Base-by-base conservation (phyloP, 1,140 invertebrate genomes). In the Drosophila ananassae region DNA sequence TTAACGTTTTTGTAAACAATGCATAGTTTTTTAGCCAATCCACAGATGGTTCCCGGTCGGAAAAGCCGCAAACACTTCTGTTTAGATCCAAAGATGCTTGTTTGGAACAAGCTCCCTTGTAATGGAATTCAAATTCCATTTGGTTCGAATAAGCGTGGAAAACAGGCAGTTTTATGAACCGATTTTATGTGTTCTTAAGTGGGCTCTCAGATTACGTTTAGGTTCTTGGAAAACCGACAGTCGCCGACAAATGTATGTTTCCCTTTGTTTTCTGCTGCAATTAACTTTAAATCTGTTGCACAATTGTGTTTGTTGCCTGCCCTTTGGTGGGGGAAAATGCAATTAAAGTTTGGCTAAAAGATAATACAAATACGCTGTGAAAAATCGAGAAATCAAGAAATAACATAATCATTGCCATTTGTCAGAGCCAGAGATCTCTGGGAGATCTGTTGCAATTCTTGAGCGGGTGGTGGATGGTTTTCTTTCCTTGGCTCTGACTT, bases 391-490 rank as follows among this genome's bases (percentile, higher is more conserved):
- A 55, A 58, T 48, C 48, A 64, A 74, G 63, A 71, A 55, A 55
- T 69, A 64, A 64, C 59, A 57, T 74, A 73, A 74, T 74, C 37
- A 74, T 63, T 63, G 52, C 69, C 37, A 73, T 73, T 73, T 73
- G 21, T 25, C 47, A 52, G n/a, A 30, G 47, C 59, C 25, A 17
- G 17, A 17, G 17, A 17, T 17, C 17, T 17, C n/a, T 12, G 12
- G 34, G 2, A 60, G 2, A 60, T 51, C 71, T 76, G 69, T 61
- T 74, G 82, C 67, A 75, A 75, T 58, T 73, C 55, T 56, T 24
- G 2, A 52, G 47, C 47, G 47, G 60, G 60, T 52, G 63, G 58
- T 24, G 13, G 25, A 6, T 28, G 25, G 25, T 17, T 28, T 3
- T 56, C 25, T 48, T 52, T 69, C 24, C 22, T 39, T 39, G 46